Conservation (phyloP, 2,888 invertebrate species). For the Lasius platythorax region DNA sequence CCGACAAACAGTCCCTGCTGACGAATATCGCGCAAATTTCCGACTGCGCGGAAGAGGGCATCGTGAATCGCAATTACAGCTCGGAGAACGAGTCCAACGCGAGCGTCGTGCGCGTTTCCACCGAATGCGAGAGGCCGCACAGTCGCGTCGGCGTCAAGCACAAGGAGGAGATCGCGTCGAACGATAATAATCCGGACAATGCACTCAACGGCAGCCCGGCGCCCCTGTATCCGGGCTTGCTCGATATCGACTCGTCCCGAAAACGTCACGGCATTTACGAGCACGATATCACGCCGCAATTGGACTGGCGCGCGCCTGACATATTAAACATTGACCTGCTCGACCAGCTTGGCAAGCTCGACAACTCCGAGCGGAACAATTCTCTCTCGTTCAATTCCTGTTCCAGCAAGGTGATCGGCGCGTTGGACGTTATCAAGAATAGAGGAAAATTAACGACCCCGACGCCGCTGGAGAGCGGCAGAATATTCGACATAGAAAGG, state of each 20-base stretch:
- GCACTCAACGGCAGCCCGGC: neutral
- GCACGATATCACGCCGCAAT: slow-evolving; percentile 56
- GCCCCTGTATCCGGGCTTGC: neutral
- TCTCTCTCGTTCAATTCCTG: slow-evolving; percentile 21
- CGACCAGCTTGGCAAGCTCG: slow-evolving; percentile 25
- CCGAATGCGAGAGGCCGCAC: slow-evolving; percentile 62
- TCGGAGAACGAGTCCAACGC: slow-evolving; percentile 64
- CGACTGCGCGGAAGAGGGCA: slow-evolving; percentile 78
- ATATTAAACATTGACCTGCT: slow-evolving; percentile 36
- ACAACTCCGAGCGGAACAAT: slow-evolving; percentile 51
- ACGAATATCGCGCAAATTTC: slow-evolving; percentile 78
- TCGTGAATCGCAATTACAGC: slow-evolving; percentile 74
- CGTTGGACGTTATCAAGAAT: slow-evolving; percentile 69
- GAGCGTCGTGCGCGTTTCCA: slow-evolving; percentile 54
- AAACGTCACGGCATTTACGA: slow-evolving; percentile 88
- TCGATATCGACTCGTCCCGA: slow-evolving; percentile 81
- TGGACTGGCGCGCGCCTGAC: slow-evolving; percentile 53
- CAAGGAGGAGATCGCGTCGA: slow-evolving; percentile 56
- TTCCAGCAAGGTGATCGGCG: slow-evolving; percentile 25
- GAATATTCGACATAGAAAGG: slow-evolving; percentile 62
- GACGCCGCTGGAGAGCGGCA: slow-evolving; percentile 56
- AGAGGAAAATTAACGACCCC: slow-evolving; percentile 74
- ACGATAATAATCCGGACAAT: slow-evolving; percentile 34
- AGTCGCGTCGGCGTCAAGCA: slow-evolving; percentile 39
- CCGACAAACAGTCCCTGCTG: slow-evolving; percentile 81